Conservation (phyloP, 1,140 invertebrate genomes). For the Tetramorium simillimum region DNA sequence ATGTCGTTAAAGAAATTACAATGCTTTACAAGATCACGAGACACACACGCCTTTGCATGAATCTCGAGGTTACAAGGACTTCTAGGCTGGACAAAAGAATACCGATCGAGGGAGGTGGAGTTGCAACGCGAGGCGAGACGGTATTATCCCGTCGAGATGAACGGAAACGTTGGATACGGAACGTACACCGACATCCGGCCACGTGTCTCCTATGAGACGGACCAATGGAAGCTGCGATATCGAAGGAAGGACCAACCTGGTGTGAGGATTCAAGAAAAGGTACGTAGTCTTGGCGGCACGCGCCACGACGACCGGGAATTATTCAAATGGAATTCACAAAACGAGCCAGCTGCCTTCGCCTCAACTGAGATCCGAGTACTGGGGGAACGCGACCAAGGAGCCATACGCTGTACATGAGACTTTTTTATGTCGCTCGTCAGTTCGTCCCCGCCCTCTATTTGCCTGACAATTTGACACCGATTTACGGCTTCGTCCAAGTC, state of each 20-base stretch:
- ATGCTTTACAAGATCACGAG: constrained; percentile 6
- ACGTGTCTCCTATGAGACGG: constrained; percentile 61
- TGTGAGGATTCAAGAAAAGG: constrained; percentile 44
- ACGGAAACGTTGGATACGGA: constrained; percentile 67
- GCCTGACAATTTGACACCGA: constrained; percentile 36
- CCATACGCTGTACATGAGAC: constrained; percentile 55
- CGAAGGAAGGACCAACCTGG: constrained; percentile 58
- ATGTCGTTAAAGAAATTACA: background rate
- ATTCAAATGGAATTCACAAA: constrained; percentile 77
- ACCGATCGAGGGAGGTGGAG: constrained; percentile 68
- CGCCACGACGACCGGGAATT: constrained; percentile 64
- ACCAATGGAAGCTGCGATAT: constrained; percentile 63
- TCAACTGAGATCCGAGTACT: constrained; percentile 55
- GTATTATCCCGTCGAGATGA: constrained; percentile 70
- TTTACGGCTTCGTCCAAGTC: constrained; percentile 55
- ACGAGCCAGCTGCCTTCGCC: constrained; percentile 66
- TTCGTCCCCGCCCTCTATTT: constrained; percentile 44
- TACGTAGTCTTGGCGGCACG: constrained; percentile 63
- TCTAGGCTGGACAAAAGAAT: constrained; percentile 46
- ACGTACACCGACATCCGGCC: constrained; percentile 71
- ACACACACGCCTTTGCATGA: constrained; percentile 42
- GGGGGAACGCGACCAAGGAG: constrained; percentile 63
- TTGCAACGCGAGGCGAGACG: constrained; percentile 67
- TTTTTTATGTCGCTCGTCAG: constrained; percentile 55
- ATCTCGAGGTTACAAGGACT: constrained; percentile 8